These are phyloP conservation scores for Conus betulinus DNA, from an alignment of 1,140 invertebrate genomes.

Conservation along the genomic window DNA sequence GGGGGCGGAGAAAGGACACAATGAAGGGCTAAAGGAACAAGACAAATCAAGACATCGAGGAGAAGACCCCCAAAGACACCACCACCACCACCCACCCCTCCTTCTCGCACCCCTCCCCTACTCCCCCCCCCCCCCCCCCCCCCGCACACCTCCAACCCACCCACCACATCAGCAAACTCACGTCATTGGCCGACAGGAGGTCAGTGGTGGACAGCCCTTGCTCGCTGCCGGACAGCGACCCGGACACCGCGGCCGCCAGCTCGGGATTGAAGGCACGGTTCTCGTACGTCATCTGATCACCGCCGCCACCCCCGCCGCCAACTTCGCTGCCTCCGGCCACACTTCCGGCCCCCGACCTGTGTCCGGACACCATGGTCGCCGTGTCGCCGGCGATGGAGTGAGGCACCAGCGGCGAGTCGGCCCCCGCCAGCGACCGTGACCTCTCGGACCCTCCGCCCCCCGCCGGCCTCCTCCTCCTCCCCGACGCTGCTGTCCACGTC, in stretches of 20 bases:
- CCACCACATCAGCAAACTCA: neutral
- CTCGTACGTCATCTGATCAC: constrained; percentile 29
- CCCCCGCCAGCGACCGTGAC: neutral
- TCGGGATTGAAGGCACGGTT: constrained; percentile 37
- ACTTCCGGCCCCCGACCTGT: neutral
- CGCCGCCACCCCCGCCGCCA: neutral
- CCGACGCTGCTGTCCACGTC: neutral
- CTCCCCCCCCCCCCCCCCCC: no score
- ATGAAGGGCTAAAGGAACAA: no score
- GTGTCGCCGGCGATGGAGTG: constrained; percentile 25
- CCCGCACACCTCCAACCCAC: neutral
- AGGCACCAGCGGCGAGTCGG: constrained; percentile 18
- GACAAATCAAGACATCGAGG: no score
- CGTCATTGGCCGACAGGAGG: constrained; percentile 25
- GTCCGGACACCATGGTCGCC: neutral
- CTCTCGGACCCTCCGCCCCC: neutral
- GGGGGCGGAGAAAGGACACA: no score
- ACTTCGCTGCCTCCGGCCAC: neutral
- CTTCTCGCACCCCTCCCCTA: no score
- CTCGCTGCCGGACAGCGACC: constrained; percentile 31
- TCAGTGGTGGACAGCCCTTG: constrained; percentile 23
- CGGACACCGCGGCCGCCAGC: constrained; percentile 13
- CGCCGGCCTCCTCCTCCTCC: neutral
- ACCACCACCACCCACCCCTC: no score
- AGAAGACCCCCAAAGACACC: no score